Base-by-base conservation (phyloP, 2,113 vertebrate genomes). In the Neolamprologus sp. region DNA sequence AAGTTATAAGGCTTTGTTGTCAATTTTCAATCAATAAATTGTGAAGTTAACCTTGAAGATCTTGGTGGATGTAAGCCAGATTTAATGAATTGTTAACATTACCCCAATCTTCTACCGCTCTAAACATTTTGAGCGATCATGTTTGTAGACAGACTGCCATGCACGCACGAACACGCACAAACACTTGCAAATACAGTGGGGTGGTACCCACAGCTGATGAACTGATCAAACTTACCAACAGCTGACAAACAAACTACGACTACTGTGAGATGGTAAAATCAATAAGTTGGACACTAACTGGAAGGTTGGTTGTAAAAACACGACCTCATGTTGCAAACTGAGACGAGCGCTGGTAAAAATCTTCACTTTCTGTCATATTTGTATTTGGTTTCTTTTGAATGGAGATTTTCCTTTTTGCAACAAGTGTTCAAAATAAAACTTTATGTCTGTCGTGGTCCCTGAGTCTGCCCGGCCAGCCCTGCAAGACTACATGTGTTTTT, bases 121-220 rank as follows among this genome's bases (percentile, higher is more conserved):
- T 2, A 58, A 58, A 58, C 14, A 28, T 31, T 57, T 28, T 57
- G 55, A 28, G 23, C 13, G 1, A 26, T 57, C 14, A 1, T 58
- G 55, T 16, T 58, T 28, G 23, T 16, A 9, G 55, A 57, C 23
- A 57, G 23, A 57, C 2, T 28, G 5, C 5, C 26, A 31, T 9
- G 26, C 26, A 58, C 1, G 13, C 55, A 58, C 4, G 3, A 5
- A 28, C 7, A 6, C 14, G 0, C 26, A 17, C 5, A 9, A 17
- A 58, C 13, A 31, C 57, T 2, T 17, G 2, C 54, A 57, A 8
- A 26, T 8, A 57, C 12, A 5, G 54, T n/a, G n/a, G n/a, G n/a
- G n/a, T n/a, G n/a, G n/a, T 57, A 0, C 21, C n/a, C 11, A 26
- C 21, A 26, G 54, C 54, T 8, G 54, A 26, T 26, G 7, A 14